A percentile compares a stretch with the other conserved stretches of the same genome.
Conservation (phyloP, 37 sponge, comb jelly and placozoan species). For the Oopsacas minuta region DNA sequence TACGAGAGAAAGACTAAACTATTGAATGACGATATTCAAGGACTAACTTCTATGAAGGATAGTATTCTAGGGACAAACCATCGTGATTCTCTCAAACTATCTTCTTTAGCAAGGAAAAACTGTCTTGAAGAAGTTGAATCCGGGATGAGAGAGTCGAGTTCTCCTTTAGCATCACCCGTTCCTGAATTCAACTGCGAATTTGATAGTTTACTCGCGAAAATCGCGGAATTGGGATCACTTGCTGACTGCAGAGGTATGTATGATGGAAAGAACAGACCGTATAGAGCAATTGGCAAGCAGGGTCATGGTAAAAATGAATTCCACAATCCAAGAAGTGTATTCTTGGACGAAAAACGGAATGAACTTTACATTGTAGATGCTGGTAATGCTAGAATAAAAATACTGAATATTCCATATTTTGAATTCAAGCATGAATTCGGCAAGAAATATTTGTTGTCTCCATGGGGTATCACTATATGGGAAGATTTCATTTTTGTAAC, state of each 20-base stretch:
- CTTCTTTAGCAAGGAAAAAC: neutral
- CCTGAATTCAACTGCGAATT: neutral
- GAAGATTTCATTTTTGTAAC: neutral
- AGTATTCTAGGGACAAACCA: neutral
- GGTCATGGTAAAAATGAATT: neutral
- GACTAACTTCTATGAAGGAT: neutral
- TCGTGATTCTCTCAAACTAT: neutral
- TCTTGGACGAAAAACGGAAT: neutral
- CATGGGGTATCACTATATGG: conserved; percentile 7
- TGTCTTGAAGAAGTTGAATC: neutral
- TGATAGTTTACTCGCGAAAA: neutral
- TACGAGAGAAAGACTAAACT: neutral
- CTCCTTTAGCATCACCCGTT: neutral
- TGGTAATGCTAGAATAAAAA: neutral
- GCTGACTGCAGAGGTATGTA: neutral
- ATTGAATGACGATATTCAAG: neutral
- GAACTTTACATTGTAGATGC: neutral
- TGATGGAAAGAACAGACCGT: neutral
- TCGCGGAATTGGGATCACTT: neutral
- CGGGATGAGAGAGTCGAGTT: neutral
- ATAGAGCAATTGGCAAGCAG: neutral
- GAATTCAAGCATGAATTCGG: neutral
- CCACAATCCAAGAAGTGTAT: neutral
- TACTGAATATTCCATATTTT: neutral
- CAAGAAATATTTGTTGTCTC: neutral